Evolutionary conservation across 2,113 vertebrate genomes (phyloP).

Genomic region (Heteronetta atricapilla): DNA sequence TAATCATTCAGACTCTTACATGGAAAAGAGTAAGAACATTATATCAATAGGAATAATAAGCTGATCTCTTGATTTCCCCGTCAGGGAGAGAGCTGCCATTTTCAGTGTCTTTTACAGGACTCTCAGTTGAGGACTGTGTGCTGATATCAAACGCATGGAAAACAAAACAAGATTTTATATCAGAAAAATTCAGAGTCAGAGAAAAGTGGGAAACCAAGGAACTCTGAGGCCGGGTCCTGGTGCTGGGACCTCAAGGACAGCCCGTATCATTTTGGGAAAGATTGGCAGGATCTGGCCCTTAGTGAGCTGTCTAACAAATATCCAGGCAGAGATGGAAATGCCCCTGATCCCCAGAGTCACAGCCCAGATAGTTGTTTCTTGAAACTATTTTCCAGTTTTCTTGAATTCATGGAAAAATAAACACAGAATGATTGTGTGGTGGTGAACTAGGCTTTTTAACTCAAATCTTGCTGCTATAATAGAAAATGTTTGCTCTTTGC

Average conservation of each 20-base stretch:
- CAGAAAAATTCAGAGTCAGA: background rate
- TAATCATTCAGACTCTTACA: background rate
- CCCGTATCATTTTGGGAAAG: background rate
- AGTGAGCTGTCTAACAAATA: rapidly evolving
- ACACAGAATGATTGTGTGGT: background rate
- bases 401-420: background rate
- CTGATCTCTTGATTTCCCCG: background rate
- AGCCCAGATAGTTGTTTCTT: background rate
- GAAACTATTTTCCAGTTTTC: background rate
- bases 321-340: background rate
- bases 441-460: background rate
- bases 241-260: background rate
- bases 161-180: background rate
- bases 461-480: background rate
- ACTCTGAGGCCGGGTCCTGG: too few species aligned
- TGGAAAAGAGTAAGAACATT: background rate
- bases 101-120: background rate
- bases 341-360: rapidly evolving
- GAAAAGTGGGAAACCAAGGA: background rate
- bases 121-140: rapidly evolving
- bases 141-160: background rate
- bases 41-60: background rate
- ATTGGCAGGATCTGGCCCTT: background rate
- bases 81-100: background rate
- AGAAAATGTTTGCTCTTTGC: background rate